A percentile compares a stretch with the other conserved stretches of the same genome.
These are phyloP conservation scores for Agrypnus murinus DNA, from an alignment of 2,888 invertebrate genomes.

Conservation along the genomic window DNA sequence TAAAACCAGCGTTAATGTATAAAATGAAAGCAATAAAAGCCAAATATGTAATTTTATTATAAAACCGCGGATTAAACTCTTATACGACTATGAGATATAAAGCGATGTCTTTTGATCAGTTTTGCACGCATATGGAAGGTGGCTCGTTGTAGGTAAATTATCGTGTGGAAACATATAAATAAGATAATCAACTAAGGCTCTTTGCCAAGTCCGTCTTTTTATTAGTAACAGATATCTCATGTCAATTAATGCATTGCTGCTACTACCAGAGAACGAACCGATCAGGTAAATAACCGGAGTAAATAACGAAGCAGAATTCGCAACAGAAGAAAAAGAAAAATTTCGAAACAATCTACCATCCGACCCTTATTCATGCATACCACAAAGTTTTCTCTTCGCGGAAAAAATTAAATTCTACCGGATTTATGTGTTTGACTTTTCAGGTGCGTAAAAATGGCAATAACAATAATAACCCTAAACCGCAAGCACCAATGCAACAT, in stretches of 20 bases:
- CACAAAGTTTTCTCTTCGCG: neutral
- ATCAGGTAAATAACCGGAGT: conserved; percentile 43
- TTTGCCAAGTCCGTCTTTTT: conserved; percentile 51
- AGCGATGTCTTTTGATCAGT: conserved; percentile 14
- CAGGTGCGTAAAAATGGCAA: neutral
- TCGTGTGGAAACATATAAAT: conserved; percentile 48
- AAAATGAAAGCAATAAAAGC: conserved; percentile 37
- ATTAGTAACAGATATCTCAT: conserved; percentile 50
- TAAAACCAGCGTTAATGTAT: conserved; percentile 32
- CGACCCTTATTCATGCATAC: conserved; percentile 33
- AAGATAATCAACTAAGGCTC: conserved; percentile 52
- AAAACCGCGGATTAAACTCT: conserved; percentile 10
- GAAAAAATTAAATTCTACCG: conserved; percentile 17
- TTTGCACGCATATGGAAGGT: conserved; percentile 36
- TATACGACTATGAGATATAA: conserved; percentile 3
- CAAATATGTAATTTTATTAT: conserved; percentile 40
- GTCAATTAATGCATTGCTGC: conserved; percentile 51
- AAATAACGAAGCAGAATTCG: conserved; percentile 41
- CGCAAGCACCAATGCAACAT: conserved; percentile 17
- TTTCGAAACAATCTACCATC: conserved; percentile 32
- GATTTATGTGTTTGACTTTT: neutral
- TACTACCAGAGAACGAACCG: conserved; percentile 31
- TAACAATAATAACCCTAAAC: neutral
- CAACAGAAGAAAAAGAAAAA: conserved; percentile 37
- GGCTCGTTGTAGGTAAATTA: conserved; percentile 46